These are phyloP conservation scores for Oncorhynchus kisutch DNA, from an alignment of 2,113 vertebrate species.

Conservation along the genomic window DNA sequence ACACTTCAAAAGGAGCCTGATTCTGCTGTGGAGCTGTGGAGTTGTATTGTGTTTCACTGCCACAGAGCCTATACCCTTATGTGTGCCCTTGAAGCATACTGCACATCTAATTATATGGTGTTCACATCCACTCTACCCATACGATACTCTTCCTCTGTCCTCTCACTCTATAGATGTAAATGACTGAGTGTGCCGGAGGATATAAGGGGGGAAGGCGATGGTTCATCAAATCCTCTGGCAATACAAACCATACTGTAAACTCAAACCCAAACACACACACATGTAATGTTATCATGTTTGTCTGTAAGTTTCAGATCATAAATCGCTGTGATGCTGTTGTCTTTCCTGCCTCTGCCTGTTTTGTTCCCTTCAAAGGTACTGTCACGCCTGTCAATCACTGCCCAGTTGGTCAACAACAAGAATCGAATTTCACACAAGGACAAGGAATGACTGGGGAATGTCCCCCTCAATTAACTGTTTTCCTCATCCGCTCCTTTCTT, in stretches of 20 bases:
- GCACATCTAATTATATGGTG: conserved; percentile 12
- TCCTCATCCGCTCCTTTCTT: conserved; percentile 3
- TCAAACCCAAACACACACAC: no score
- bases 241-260: no score
- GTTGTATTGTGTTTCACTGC: not conserved
- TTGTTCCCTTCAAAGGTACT: no score
- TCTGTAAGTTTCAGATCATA: no score
- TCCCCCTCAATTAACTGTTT: not conserved
- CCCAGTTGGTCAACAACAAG: not conserved
- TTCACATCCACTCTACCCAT: conserved; percentile 1
- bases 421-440: not conserved
- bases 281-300: no score
- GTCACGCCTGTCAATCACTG: not conserved
- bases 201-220: no score
- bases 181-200: no score
- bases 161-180: no score
- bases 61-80: not conserved
- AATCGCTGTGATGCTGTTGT: no score
- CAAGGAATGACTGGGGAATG: no score
- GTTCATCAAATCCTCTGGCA: no score
- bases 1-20: conserved; percentile 35
- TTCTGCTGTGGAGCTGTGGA: conserved; percentile 12
- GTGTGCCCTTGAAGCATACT: not conserved
- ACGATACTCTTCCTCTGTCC: not conserved
- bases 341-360: no score